Conservation (phyloP, 2,113 vertebrate species). For the Carassius auratus region DNA sequence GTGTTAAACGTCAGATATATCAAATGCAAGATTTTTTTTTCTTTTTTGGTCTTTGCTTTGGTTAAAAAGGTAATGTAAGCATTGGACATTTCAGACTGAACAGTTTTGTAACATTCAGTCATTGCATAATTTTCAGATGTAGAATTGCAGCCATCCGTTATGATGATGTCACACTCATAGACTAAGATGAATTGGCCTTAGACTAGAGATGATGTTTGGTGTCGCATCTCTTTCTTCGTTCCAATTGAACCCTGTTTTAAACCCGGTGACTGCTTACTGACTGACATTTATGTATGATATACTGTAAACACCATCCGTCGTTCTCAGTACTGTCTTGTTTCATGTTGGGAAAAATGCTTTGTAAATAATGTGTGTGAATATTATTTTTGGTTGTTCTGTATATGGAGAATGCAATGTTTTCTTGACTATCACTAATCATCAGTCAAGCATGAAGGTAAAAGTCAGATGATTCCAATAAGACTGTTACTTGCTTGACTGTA, state of each 20-base stretch:
- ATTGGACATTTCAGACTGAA: background rate
- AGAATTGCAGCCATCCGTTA: background rate
- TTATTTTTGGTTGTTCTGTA: constrained; percentile 9
- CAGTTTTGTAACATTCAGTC: background rate
- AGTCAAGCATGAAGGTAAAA: constrained; percentile 13
- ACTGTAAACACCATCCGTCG: background rate
- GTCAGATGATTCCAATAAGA: background rate
- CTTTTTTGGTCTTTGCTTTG: background rate
- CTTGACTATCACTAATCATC: constrained; percentile 18
- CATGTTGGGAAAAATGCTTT: background rate
- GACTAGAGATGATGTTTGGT: background rate
- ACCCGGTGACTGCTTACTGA: background rate
- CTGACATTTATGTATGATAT: constrained; percentile 4
- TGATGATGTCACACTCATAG: background rate
- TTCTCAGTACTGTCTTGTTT: constrained; percentile 5
- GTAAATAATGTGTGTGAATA: constrained; percentile 32
- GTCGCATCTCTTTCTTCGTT: constrained; percentile 15
- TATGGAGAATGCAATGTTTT: constrained; percentile 22
- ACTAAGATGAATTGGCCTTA: constrained; percentile 20
- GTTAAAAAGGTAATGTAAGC: background rate
- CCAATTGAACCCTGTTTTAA: background rate
- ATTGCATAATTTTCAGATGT: constrained; percentile 27
- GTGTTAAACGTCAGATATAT: background rate
- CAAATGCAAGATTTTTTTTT: background rate
- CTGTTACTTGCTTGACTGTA: constrained; percentile 28